These are phyloP conservation scores for Liparis tanakae DNA, from an alignment of 2,797 vertebrate genomes.

Conservation along the genomic window DNA sequence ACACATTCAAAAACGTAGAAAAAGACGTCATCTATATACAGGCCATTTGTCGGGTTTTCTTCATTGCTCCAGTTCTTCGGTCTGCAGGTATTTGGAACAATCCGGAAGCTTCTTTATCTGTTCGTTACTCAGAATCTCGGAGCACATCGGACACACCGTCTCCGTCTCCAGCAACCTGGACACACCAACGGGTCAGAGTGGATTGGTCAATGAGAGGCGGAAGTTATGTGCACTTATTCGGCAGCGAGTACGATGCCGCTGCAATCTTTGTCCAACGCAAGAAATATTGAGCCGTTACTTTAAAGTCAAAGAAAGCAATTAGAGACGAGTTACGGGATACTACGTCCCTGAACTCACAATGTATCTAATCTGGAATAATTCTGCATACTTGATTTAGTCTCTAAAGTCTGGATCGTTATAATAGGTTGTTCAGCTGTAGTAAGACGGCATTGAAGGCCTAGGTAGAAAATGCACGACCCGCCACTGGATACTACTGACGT, in stretches of 20 bases:
- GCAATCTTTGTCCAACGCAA: neutral
- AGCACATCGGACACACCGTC: slow-evolving; percentile 93
- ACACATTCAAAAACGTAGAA: slow-evolving; percentile 14
- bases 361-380: neutral
- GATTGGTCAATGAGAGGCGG: neutral
- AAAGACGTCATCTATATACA: neutral
- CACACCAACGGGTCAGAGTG: slow-evolving; percentile 26
- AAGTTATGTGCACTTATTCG: neutral
- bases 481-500: neutral
- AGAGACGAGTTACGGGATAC: too few relatives aligned
- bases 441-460: too few relatives aligned
- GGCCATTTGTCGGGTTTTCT: slow-evolving; percentile 30
- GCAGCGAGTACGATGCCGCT: neutral
- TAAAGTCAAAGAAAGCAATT: neutral
- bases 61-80: slow-evolving; percentile 82
- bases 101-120: slow-evolving; percentile 87
- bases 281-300: neutral
- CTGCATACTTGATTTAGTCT: neutral
- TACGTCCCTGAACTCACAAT: neutral
- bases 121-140: slow-evolving; percentile 80
- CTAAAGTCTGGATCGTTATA: neutral
- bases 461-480: too few relatives aligned
- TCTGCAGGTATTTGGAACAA: slow-evolving; percentile 85
- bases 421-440: too few relatives aligned
- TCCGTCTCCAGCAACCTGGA: slow-evolving; percentile 90